Evolutionary conservation across 2,113 vertebrate genomes (phyloP), one percentile per base, ranked within the genome.

Genomic region (Diadophis punctatus): DNA sequence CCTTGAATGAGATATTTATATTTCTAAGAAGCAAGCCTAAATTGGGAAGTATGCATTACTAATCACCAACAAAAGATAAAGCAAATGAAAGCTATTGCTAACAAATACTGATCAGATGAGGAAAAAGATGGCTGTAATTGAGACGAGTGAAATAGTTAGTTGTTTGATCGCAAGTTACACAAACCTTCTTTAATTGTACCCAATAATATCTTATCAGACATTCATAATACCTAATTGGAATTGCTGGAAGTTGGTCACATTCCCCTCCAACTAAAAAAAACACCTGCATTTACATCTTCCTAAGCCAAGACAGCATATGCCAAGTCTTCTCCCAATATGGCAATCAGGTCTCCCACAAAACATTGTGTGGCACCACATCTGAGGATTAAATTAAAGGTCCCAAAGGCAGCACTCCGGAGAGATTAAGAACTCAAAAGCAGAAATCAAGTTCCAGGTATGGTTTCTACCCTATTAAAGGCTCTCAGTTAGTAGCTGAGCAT

Each of bases 1-100:
- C 92, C 91, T 91, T 74, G 52, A 68, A 7, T 0, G 0, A 90
- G 63, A 52, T 86, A 80, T 91, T 93, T 86, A 91, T 92, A 88
- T 22, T 68, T 74, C 56, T 48, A 48, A 68, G 60, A 90, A 80
- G 18, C 46, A 46, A n/a, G 2, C 48, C 25, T 22, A 63, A 30
- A 48, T 74, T 80, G 48, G 49, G 46, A 34, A n/a, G 48, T 10
- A 46, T 74, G 43, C 58, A 30, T 14, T 56, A 90, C 14, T 49
- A 22, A n/a, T 39, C 7, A 4, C 5, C 3, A 34, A n/a, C 46
- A 74, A 48, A 48, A 49, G 14, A 51, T 39, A 80, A 80, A 39
- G 74, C 34, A 51, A 74, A 74, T 68, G 18, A 74, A 34, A 49
- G 8, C 48, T 30, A 16, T 8, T 27, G 30, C 46, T 23, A 8